A percentile compares a stretch with the other conserved stretches of the same genome.
These are phyloP conservation scores for Enteromius argenteus DNA, from an alignment of 2,797 vertebrate genomes.

Conservation along the genomic window DNA sequence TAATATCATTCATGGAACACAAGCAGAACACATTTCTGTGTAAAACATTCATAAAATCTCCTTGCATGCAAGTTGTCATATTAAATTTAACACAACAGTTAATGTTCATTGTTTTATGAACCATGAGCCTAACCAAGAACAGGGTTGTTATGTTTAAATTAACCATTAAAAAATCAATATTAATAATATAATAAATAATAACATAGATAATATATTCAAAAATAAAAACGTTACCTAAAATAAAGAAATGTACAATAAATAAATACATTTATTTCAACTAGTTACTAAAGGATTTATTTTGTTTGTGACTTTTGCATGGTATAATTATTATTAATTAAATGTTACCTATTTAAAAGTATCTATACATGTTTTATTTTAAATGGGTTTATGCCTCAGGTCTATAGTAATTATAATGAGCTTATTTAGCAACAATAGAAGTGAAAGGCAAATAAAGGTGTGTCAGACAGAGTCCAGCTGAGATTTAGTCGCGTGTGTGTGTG, in stretches of 20 bases:
- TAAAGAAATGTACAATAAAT: background rate
- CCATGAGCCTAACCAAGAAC: background rate
- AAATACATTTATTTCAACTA: background rate
- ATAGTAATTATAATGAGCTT: background rate
- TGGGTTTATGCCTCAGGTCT: background rate
- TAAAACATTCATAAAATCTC: background rate
- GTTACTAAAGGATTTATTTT: background rate
- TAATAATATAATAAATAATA: too few relatives aligned
- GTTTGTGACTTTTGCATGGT: background rate
- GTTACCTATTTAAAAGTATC: background rate
- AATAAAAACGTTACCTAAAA: background rate
- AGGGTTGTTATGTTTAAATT: background rate
- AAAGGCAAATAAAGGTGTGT: constrained; percentile 6
- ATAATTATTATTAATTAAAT: background rate
- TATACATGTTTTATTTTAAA: background rate
- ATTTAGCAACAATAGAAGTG: constrained; percentile 14
- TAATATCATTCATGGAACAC: background rate
- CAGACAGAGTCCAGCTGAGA: constrained; percentile 40
- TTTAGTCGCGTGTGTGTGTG: constrained; percentile 18
- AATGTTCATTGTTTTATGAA: background rate
- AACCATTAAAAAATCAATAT: background rate
- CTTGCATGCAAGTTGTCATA: background rate
- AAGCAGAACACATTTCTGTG: background rate
- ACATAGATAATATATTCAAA: background rate
- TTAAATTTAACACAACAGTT: background rate